Evolutionary conservation across 2,888 invertebrate species (phyloP), one percentile per base, ranked within the genome.

Genomic region (Torymus auratus): DNA sequence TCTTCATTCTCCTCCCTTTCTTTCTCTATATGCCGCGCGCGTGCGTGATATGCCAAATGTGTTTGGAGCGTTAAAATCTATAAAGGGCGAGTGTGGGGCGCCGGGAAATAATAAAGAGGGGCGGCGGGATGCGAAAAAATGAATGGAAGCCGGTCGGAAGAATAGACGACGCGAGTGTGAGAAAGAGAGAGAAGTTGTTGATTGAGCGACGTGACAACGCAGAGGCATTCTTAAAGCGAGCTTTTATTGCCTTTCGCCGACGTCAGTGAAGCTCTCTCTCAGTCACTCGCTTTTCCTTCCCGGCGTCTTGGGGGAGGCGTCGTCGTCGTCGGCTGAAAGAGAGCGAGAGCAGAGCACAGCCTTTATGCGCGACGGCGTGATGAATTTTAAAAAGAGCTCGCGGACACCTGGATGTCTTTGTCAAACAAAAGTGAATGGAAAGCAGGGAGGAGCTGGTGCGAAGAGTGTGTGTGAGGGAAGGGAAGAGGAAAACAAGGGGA

Each of bases 371-470:
- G 52, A 52, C 14, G 52, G 14, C 41, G 17, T 41, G 72, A 78
- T 78, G 67, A 72, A 78, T 72, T 78, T 71, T 67, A 64, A 77
- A 70, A 70, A 56, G 64, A 70, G 15, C 50, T 41, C 20, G 70
- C 56, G 58, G 70, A 77, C 64, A 77, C 41, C 20, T 58, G 56
- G 15, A 64, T 70, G 14, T 69, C 70, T 77, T 58, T 77, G 41
- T 70, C 64, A 70, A 70, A 64, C 60, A 61, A 28, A 70, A 78
- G 65, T 20, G 52, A 71, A 78, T 71, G 58, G 60, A 65, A 65
- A 65, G 53, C 23, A 28, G 13, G 41, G 28, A n/a, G n/a, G n/a
- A n/a, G n/a, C n/a, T n/a, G n/a, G n/a, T n/a, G n/a, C n/a, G n/a
- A n/a, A n/a, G n/a, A n/a, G n/a, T n/a, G n/a, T n/a, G n/a, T n/a